phyloP scores from a whole-genome alignment of 2,113 vertebrate species.

The Thunnus thynnus region DNA sequence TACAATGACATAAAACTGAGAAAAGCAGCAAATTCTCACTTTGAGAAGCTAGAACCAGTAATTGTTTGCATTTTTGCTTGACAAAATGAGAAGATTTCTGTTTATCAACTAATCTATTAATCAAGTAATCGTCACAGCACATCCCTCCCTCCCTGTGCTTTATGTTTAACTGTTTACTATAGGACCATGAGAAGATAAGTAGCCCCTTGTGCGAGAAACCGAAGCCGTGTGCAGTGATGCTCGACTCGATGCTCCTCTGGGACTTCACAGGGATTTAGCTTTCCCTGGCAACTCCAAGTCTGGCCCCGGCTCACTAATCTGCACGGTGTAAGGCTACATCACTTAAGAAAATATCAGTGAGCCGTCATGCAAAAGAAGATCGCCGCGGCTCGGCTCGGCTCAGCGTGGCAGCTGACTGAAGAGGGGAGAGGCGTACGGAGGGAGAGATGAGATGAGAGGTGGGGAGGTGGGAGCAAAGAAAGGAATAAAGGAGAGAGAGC shows the following conservation, averaged over 20 bases:
- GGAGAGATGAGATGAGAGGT: slow-evolving; percentile 29
- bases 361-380: slow-evolving; percentile 47
- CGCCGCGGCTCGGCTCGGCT: slow-evolving; percentile 8
- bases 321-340: slow-evolving; percentile 41
- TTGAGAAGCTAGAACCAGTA: too few species aligned
- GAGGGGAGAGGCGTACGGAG: slow-evolving; percentile 5
- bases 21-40: too few species aligned
- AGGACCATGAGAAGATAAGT: background rate
- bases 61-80: too few species aligned
- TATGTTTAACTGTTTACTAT: background rate
- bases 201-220: slow-evolving; percentile 22
- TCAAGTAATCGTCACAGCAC: too few species aligned
- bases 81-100: too few species aligned
- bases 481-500: slow-evolving; percentile 26
- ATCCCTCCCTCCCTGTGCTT: background rate
- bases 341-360: slow-evolving; percentile 44
- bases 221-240: slow-evolving; percentile 37
- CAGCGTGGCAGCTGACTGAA: slow-evolving; percentile 28
- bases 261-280: slow-evolving; percentile 61
- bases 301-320: slow-evolving; percentile 49
- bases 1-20: too few species aligned
- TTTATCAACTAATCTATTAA: too few species aligned
- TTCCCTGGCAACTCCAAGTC: slow-evolving; percentile 49
- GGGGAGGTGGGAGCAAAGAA: slow-evolving; percentile 40
- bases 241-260: slow-evolving; percentile 44